Conservation (phyloP, 2,113 vertebrate species). For the Xiphophorus maculatus region DNA sequence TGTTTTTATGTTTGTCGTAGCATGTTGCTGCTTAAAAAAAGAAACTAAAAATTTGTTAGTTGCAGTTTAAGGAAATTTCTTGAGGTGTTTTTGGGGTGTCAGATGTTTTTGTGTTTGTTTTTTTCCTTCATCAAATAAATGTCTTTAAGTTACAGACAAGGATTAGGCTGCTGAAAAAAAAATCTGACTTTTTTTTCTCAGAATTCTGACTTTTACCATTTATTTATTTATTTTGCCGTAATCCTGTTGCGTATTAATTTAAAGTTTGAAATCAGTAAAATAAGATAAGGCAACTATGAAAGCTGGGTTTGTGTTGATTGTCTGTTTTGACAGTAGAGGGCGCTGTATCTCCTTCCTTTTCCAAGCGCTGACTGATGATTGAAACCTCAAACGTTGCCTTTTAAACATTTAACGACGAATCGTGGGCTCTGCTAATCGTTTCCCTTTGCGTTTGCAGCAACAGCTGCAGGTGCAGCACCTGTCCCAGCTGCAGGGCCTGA, state of each 20-base stretch:
- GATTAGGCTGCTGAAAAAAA: too few relatives aligned
- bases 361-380: neutral
- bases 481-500: constrained; percentile 96
- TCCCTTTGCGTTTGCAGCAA: constrained; percentile 82
- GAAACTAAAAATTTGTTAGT: too few relatives aligned
- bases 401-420: neutral
- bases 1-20: too few relatives aligned
- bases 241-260: too few relatives aligned
- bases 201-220: too few relatives aligned
- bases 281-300: neutral
- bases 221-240: too few relatives aligned
- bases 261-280: neutral
- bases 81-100: too few relatives aligned
- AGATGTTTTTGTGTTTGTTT: too few relatives aligned
- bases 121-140: neutral
- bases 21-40: too few relatives aligned
- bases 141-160: too few relatives aligned
- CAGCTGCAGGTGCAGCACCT: constrained; percentile 98
- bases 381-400: neutral
- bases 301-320: neutral
- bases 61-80: too few relatives aligned
- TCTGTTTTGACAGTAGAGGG: neutral
- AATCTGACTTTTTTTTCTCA: too few relatives aligned
- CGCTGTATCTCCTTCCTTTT: neutral
- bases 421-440: neutral